These are phyloP conservation scores for Leucosticte australis DNA, from an alignment of 2,113 vertebrate species.

Conservation along the genomic window DNA sequence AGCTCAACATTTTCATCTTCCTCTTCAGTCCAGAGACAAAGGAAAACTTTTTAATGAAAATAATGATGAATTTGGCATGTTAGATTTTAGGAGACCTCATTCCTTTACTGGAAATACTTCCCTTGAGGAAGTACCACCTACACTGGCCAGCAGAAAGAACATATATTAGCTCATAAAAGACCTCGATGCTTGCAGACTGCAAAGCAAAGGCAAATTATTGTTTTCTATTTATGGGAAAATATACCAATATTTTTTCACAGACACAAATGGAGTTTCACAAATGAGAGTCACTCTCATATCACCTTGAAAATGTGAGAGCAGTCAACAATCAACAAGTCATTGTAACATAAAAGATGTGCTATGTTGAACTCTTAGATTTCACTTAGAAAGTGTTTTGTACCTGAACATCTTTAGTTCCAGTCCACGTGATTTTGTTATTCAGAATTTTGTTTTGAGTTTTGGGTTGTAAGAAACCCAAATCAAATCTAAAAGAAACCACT, in stretches of 20 bases:
- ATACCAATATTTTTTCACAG: not conserved
- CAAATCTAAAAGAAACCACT: not conserved
- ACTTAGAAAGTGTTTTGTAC: not conserved
- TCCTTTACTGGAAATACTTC: not conserved
- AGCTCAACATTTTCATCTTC: slow-evolving; percentile 37
- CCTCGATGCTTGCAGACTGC: not conserved
- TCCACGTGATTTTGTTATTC: not conserved
- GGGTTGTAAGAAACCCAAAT: not conserved
- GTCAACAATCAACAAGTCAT: not conserved
- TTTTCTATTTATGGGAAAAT: not conserved
- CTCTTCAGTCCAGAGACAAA: slow-evolving; percentile 70
- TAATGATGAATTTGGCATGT: slow-evolving; percentile 61
- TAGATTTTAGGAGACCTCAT: slow-evolving; percentile 32
- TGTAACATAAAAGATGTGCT: not conserved
- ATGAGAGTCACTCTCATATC: not conserved
- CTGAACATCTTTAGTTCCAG: not conserved
- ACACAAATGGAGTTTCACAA: not conserved
- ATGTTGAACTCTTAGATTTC: not conserved
- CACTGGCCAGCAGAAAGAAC: not conserved
- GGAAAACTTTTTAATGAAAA: slow-evolving; percentile 65
- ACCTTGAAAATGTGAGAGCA: not conserved
- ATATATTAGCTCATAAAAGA: not conserved
- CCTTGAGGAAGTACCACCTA: not conserved
- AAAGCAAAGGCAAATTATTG: not conserved
- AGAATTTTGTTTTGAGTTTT: not conserved